Conservation (phyloP, 2,888 invertebrate species). For the Elaeidobius kamerunicus region DNA sequence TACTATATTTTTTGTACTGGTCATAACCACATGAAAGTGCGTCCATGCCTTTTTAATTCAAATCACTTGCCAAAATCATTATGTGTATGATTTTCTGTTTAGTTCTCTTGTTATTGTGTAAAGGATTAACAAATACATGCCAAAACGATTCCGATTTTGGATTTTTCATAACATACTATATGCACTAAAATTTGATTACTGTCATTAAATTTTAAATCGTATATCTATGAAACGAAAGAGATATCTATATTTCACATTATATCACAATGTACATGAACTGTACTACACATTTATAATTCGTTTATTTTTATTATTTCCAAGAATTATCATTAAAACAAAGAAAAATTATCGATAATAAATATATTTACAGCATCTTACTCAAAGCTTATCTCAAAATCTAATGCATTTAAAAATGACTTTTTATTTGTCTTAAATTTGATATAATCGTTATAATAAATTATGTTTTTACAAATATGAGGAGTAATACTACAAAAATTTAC, state of each 20-base stretch:
- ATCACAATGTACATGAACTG: conserved; percentile 44
- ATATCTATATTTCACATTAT: conserved; percentile 39
- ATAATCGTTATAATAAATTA: conserved; percentile 34
- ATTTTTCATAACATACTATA: background rate
- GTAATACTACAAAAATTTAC: conserved; percentile 38
- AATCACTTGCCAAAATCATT: no score
- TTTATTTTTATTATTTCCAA: conserved; percentile 33
- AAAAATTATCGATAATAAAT: conserved; percentile 34
- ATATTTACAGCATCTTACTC: conserved; percentile 43
- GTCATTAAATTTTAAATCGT: conserved; percentile 5
- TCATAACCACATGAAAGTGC: no score
- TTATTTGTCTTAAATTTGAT: conserved; percentile 38
- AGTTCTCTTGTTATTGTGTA: no score
- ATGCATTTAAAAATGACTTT: conserved; percentile 30
- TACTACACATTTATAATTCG: conserved; percentile 44
- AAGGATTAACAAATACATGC: no score
- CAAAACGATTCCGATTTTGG: no score
- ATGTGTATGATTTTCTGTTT: no score
- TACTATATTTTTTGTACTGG: background rate
- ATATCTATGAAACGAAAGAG: conserved; percentile 11
- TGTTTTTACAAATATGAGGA: conserved; percentile 34
- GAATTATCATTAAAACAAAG: conserved; percentile 31
- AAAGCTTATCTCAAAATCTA: conserved; percentile 41
- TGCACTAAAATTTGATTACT: conserved; percentile 10
- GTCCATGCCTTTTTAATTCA: no score